These are phyloP conservation scores for Hypomesus transpacificus DNA, from an alignment of 2,113 vertebrate species.

Conservation along the genomic window DNA sequence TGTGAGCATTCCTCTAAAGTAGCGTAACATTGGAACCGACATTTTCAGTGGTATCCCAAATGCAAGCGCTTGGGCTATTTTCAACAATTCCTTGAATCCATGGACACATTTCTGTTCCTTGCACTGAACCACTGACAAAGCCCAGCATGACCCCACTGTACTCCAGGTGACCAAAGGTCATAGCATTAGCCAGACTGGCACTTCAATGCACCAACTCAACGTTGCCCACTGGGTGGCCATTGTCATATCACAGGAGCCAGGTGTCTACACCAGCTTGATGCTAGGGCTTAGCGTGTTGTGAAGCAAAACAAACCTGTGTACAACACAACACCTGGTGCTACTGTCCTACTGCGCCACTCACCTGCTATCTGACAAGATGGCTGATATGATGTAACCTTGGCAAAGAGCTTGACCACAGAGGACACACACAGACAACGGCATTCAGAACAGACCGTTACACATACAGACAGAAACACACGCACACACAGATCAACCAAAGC, in stretches of 20 bases:
- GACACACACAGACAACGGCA: neutral
- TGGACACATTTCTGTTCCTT: conserved; percentile 33
- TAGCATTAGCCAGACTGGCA: conserved; percentile 26
- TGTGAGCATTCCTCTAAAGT: neutral
- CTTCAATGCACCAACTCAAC: conserved; percentile 47
- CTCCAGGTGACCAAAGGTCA: conserved; percentile 58
- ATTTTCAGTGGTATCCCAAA: conserved; percentile 3
- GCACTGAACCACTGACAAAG: conserved; percentile 37
- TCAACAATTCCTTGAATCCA: conserved; percentile 34
- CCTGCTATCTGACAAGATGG: conserved; percentile 42
- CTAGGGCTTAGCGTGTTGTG: conserved; percentile 40
- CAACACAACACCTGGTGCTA: conserved; percentile 57
- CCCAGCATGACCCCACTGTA: conserved; percentile 46
- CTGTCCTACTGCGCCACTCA: conserved; percentile 31
- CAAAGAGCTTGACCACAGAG: conserved; percentile 24
- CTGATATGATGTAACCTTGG: conserved; percentile 47
- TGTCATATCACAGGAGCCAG: conserved; percentile 54
- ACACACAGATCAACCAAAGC: neutral
- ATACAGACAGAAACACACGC: neutral
- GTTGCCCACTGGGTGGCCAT: conserved; percentile 42
- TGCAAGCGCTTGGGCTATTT: conserved; percentile 29
- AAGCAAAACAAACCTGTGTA: conserved; percentile 55
- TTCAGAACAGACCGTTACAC: neutral
- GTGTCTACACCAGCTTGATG: conserved; percentile 57
- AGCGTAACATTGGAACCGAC: conserved; percentile 10